Percentiles rank a stretch among this genome's conserved stretches.
Evolutionary conservation across 1,140 invertebrate species (phyloP).

Genomic region (Aphis craccivora): DNA sequence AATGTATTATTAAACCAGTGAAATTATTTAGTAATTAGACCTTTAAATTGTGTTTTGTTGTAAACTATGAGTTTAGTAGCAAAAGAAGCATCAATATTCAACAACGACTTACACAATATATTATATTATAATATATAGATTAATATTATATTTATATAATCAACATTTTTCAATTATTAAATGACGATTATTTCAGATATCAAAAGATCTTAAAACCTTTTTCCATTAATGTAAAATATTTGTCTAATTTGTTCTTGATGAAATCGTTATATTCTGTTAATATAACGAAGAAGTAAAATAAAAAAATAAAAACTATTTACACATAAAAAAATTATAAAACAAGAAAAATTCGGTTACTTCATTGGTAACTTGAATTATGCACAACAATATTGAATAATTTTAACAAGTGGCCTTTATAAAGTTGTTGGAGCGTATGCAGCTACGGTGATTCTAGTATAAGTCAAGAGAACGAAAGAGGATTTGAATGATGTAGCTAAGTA

Average conservation of each 20-base stretch:
- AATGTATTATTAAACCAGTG: neutral
- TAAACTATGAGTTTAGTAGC: neutral
- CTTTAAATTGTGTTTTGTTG: neutral
- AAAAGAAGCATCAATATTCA: neutral
- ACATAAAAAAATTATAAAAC: neutral
- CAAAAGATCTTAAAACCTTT: neutral
- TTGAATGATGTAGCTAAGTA: slow-evolving; percentile 33
- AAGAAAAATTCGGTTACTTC: neutral
- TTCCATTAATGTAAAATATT: neutral
- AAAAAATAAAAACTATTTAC: neutral
- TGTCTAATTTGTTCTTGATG: rapidly evolving
- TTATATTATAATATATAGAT: no score
- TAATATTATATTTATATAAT: neutral
- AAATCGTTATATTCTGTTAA: neutral
- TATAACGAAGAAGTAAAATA: neutral
- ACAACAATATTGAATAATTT: slow-evolving; percentile 8
- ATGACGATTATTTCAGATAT: neutral
- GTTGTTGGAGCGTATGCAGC: neutral
- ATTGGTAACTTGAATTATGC: neutral
- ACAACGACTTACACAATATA: neutral
- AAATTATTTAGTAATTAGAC: neutral
- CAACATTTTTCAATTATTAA: neutral
- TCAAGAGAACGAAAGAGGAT: slow-evolving; percentile 32
- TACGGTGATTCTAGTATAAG: slow-evolving; percentile 9
- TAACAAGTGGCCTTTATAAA: neutral